Base-by-base conservation (phyloP, 1,140 invertebrate genomes). In the Drosophila lini region DNA sequence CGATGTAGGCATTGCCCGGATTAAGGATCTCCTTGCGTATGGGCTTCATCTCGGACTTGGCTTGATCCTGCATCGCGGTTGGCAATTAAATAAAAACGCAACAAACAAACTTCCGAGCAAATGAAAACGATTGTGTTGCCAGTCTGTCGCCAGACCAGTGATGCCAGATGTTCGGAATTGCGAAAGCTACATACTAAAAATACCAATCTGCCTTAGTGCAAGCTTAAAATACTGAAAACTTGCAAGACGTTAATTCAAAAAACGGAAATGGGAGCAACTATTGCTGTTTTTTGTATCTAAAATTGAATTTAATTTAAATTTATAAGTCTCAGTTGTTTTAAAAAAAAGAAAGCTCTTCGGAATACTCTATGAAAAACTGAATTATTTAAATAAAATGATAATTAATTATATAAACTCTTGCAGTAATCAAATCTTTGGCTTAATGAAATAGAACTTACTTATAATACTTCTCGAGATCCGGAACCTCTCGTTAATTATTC, bases 1-100 rank as follows among this genome's bases (percentile, higher is more conserved):
- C 93, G 47, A 93, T 93, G 81, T 93, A 94, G 77, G 93, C 93
- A 55, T 93, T 93, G 38, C 94, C 94, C 50, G 91, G 75, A 80
- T 82, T 70, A 1, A 86, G 93, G 81, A 59, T 94, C 70, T 68
- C 93, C 86, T 82, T 92, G 92, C 90, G 60, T 10, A 86, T 86
- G 28, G 65, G 83, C 50, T 80, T 76, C 19, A 59, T 70, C 19
- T 86, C 65, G 16, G 28, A 36, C 4, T 85, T 62, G n/a, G 28
- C 34, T 42, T 65, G 64, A 5, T 70, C 57, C 32, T 88, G 83
- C 82, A 86, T 86, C 4, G 48, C 44, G 15, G 34, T 36, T 58
- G 28, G 34, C 44, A 53, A 32, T 22, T 31, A 53, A 28, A 32
- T 31, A 22, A 36, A 13, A 28, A 19, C 22, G 11, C 25, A 62